A percentile compares a stretch with the other conserved stretches of the same genome.
phyloP scores from a whole-genome alignment of 2,113 vertebrate genomes.

The Aspiorhynchus laticeps region DNA sequence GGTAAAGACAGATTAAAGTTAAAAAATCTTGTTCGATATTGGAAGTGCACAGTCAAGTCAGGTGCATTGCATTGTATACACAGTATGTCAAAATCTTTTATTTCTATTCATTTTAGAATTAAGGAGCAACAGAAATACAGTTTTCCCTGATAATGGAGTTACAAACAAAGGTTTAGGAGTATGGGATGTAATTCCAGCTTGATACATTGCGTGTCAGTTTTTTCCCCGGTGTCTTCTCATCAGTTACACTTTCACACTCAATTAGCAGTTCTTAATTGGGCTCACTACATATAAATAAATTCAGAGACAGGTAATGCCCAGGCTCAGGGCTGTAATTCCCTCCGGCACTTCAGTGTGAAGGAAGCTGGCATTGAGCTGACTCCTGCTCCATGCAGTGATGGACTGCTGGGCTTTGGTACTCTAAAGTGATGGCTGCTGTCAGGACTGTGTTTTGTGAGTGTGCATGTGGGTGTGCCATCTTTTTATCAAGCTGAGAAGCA shows the following conservation, averaged over 20 bases:
- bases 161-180: neutral
- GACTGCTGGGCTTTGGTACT: constrained; percentile 37
- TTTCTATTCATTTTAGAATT: too few species aligned
- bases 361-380: constrained; percentile 37
- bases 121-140: neutral
- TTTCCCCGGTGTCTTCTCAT: neutral
- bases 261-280: constrained; percentile 20
- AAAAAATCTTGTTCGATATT: neutral
- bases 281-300: constrained; percentile 30
- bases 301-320: constrained; percentile 60
- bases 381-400: constrained; percentile 39
- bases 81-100: neutral
- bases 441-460: constrained; percentile 39
- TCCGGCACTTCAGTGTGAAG: constrained; percentile 51
- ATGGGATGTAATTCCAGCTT: neutral
- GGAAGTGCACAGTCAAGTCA: neutral
- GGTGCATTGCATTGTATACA: neutral
- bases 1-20: neutral
- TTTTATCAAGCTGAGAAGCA: constrained; percentile 41
- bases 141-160: neutral
- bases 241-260: constrained; percentile 18
- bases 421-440: constrained; percentile 33
- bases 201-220: neutral
- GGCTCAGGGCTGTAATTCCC: constrained; percentile 53
- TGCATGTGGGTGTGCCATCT: neutral